phyloP scores from a whole-genome alignment of 2,888 invertebrate genomes.

The Lepidonotus clava region DNA sequence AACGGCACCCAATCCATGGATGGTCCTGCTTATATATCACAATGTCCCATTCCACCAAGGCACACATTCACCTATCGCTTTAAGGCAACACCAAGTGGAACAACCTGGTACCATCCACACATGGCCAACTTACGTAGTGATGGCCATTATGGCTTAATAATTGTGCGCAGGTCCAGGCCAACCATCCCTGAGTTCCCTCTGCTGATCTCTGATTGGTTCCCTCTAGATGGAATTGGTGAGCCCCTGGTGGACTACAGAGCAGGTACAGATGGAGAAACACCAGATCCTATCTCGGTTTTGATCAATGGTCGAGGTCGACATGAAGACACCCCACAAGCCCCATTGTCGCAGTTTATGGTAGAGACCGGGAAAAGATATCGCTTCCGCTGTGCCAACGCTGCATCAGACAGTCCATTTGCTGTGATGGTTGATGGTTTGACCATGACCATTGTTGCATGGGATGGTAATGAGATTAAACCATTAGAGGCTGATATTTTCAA shows the following conservation, averaged over 20 bases:
- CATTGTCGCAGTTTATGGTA: background rate
- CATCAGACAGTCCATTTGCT: constrained; percentile 65
- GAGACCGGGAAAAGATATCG: background rate
- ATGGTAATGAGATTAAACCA: constrained; percentile 68
- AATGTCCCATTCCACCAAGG: constrained; percentile 73
- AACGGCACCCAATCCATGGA: constrained; percentile 70
- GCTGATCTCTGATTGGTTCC: constrained; percentile 67
- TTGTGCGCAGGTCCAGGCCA: constrained; percentile 61
- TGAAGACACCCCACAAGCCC: background rate
- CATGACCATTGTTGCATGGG: constrained; percentile 67
- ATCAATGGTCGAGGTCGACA: constrained; percentile 19
- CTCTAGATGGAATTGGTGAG: background rate
- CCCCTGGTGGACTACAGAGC: background rate
- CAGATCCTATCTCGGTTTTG: background rate
- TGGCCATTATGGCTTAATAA: constrained; percentile 70
- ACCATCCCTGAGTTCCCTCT: constrained; percentile 57
- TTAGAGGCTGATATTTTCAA: constrained; percentile 65
- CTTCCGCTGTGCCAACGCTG: constrained; percentile 68
- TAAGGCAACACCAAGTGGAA: constrained; percentile 67
- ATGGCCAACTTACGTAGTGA: constrained; percentile 69
- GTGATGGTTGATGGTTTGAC: constrained; percentile 68
- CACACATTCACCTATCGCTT: constrained; percentile 72
- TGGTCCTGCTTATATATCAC: constrained; percentile 69
- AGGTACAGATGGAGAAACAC: constrained; percentile 55
- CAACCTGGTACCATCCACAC: constrained; percentile 72